Evolutionary conservation across 2,888 invertebrate species (phyloP), one percentile per base, ranked within the genome.

Genomic region (Rhyacophila evoluta): DNA sequence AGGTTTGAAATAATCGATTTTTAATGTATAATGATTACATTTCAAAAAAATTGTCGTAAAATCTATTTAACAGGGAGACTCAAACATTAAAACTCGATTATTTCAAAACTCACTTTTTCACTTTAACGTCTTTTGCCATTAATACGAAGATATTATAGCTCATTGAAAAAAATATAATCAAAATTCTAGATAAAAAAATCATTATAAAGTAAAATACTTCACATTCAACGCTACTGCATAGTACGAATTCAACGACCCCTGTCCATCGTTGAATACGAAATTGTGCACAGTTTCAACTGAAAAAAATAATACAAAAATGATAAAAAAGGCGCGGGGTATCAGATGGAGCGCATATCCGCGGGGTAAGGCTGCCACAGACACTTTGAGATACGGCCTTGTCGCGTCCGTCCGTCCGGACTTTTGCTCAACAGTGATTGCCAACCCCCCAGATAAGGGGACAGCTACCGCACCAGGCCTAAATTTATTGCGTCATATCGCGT

Each of bases 231-330:
- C 39, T 15, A 39, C 39, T 6, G 39, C 12, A 15, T n/a, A 15
- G 15, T 55, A 6, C 19, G 25, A 19, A 55, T 19, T 55, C 55
- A 55, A 19, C 12, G 55, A 55, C 19, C 55, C 55, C 55, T 19
- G 19, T 55, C 55, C 55, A 25, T 55, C 55, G 19, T 15, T 19
- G 55, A 55, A 55, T 55, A 55, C 55, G 10, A 55, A 55, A 55
- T 55, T 55, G 25, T 19, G 55, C 55, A 55, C 55, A 10, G 55
- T 55, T 19, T 55, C 55, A 19, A 55, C 19, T 8, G 55, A 19
- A 55, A 55, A 55, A 55, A 55, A 39, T 55, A 55, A 55, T 55
- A 55, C 55, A 55, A 55, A 12, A 55, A 19, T 55, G 15, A 55
- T 55, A 3, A 55, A 55, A 25, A 55, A 55, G 19, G 55, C 15